Evolutionary conservation across 2,888 invertebrate species (phyloP), one percentile per base, ranked within the genome.

Genomic region (Eupithecia subfuscata): DNA sequence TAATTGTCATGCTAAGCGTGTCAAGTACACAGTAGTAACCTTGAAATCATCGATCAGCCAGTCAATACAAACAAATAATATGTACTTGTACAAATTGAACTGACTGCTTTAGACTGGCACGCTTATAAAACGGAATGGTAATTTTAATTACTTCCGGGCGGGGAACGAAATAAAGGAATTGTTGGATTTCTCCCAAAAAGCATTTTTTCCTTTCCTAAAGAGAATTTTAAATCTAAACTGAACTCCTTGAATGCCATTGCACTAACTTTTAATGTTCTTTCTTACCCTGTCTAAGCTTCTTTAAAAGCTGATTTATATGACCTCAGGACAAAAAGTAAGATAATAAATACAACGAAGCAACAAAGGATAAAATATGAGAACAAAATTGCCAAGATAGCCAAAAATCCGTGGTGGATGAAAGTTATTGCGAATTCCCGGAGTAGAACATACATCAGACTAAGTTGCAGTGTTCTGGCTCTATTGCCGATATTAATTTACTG

Each of bases 401-500:
- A 75, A 72, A 68, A 22, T 68, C 60, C 25, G 45, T 60, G 69
- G 40, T 71, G 67, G 71, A 60, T 60, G 25, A 60, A 74, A 73
- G 67, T 71, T 52, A 75, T 63, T 74, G 71, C 72, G 74, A 63
- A 69, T 65, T 70, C 65, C 71, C 73, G 25, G 65, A 43, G 74
- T 75, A 67, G 78, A 74, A 79, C 78, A 72, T 79, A 79, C 73
- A 76, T 78, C 79, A 82, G 79, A 82, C 79, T 82, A 81, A 86
- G 84, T 82, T 85, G 82, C 85, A 82, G 83, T 85, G 85, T 87
- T 86, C 83, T 85, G 84, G 85, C 86, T 88, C 84, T 86, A 90
- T 88, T 88, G 90, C 85, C 86, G 87, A 90, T 92, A 92, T 92
- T 92, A 92, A 92, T 92, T 92, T 90, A 92, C 88, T 89, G 89